Evolutionary conservation across 2,113 vertebrate genomes (phyloP).

Genomic region (Etia nguti): DNA sequence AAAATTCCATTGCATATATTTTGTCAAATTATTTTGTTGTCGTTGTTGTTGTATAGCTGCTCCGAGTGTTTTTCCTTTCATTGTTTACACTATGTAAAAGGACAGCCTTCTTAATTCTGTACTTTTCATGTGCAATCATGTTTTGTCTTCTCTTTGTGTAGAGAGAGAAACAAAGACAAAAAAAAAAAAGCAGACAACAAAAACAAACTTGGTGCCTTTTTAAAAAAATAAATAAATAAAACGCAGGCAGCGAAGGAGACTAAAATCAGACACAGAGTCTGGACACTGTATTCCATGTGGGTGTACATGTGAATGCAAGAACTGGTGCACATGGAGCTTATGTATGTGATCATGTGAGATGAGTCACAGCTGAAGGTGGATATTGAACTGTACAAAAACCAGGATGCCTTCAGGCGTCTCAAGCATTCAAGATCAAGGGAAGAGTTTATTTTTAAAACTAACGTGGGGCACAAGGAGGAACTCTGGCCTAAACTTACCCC

Average conservation of each 20-base stretch:
- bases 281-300: not conserved
- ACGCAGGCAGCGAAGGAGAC: not conserved
- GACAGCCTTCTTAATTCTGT: not conserved
- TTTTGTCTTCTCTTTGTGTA: not conserved
- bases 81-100: not conserved
- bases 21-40: not conserved
- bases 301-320: not conserved
- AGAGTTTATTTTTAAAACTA: not conserved
- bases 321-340: not conserved
- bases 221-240: not conserved
- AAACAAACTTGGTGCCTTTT: not conserved
- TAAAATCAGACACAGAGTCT: not conserved
- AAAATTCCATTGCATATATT: not conserved
- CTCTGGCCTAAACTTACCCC: not conserved
- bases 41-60: not conserved
- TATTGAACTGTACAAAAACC: constrained; percentile 18
- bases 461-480: not conserved
- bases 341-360: constrained; percentile 2
- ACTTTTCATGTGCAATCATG: not conserved
- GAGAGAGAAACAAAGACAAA: not conserved
- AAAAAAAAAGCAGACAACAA: not conserved
- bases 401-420: not conserved
- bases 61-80: not conserved
- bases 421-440: constrained; percentile 8
- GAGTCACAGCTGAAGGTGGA: constrained; percentile 35